Base-by-base conservation (phyloP, 1,140 invertebrate species). In the Meloidogyne hapla region DNA sequence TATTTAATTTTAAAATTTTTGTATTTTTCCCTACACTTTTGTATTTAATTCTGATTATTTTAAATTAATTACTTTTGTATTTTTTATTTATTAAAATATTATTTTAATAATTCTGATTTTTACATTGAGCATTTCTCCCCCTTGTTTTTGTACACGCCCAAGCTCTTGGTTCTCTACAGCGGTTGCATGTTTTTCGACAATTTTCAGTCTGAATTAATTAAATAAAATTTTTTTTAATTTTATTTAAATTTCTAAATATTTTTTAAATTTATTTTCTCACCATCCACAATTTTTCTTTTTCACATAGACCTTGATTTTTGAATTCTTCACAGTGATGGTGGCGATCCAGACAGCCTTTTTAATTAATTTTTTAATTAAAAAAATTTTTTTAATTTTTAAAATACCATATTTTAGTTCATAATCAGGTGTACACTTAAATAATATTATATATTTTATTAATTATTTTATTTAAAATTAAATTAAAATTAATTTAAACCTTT, bases 261-360 rank as follows among this genome's bases (percentile, higher is more conserved):
- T 18, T 9, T 33, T 69, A 18, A 6, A 33, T 13, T 26, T 15
- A 42, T 66, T 75, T 4, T 42, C 12, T n/a, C 15, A 40, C 33
- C 42, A 66, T 74, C 56, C 62, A 48, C 21, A 74, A 65, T 38
- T 21, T 23, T 26, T 65, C 66, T 13, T n/a, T 40, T 66, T 73
- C 8, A 33, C 68, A 72, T 77, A 79, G 69, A 38, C 75, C 75
- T 23, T 62, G n/a, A 28, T 12, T 40, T 25, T 76, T 40, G 74
- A 76, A 81, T 23, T 38, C 33, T 23, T 28, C 69, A 73, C 81
- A 82, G 13, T 78, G 45, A 21, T 61, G 45, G 40, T 82, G 81
- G 2, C 81, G 78, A 67, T 82, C 75, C 0, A 38, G 15, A 48
- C 81, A 82, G 28, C 84, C 81, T 73, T 28, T 42, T 25, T 33